These are phyloP conservation scores for Quiscalus mexicanus DNA, from an alignment of 2,113 vertebrate genomes.

Conservation along the genomic window DNA sequence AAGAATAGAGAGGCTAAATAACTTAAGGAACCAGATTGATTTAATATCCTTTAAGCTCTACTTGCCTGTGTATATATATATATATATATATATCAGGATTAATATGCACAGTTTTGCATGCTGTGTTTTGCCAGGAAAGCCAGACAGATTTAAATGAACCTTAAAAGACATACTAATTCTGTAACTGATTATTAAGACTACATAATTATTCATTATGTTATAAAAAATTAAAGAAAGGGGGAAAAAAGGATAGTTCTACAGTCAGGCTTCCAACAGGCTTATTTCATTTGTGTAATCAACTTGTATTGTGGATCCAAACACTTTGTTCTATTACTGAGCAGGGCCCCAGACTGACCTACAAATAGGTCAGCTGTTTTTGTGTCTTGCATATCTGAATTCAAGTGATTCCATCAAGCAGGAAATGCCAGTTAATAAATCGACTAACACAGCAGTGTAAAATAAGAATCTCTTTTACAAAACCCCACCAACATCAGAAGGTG, in stretches of 20 bases:
- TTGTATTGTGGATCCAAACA: neutral
- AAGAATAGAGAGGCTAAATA: neutral
- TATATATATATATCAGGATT: neutral
- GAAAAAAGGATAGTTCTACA: neutral
- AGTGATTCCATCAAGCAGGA: neutral
- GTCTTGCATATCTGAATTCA: neutral
- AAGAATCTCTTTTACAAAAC: neutral
- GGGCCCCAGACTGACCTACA: neutral
- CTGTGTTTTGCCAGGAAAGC: neutral
- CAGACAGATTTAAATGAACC: neutral
- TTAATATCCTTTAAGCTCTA: neutral
- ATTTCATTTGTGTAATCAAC: neutral
- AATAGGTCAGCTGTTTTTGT: neutral
- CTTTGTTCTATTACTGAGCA: neutral
- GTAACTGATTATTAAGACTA: neutral
- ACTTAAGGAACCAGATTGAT: neutral
- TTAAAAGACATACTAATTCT: neutral
- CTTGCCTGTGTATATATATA: neutral
- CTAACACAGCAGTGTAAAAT: neutral
- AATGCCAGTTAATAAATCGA: neutral
- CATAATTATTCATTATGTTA: neutral
- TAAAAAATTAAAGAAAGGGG: neutral
- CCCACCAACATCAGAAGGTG: neutral
- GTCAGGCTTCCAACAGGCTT: neutral
- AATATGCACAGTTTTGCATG: neutral